Base-by-base conservation (phyloP, 2,113 vertebrate species). In the Apteryx mantelli region DNA sequence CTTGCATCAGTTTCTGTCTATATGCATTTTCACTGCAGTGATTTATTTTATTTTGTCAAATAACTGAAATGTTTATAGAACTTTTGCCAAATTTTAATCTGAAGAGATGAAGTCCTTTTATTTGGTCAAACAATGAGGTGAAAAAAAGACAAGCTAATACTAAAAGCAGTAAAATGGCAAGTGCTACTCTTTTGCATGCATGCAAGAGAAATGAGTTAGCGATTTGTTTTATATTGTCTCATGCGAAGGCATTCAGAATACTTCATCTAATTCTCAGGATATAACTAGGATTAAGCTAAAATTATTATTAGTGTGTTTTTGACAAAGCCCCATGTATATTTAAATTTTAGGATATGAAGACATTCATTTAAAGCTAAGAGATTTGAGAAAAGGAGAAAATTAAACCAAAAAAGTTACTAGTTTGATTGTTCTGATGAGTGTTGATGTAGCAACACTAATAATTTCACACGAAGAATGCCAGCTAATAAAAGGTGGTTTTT, bases 221-320 rank as follows among this genome's bases (percentile, higher is more conserved):
- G 21, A 30, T 76, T 87, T 79, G 5, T 3, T 84, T 71, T 79
- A 2, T 86, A 13, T 81, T 0, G 0, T 82, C 11, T 93, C 8
- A 5, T 85, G 52, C 55, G n/a, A 52, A 61, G 10, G 3, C 28
- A 38, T 81, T 84, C 70, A 83, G 46, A 81, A 36, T 40, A 36
- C 3, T 58, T 84, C 3, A 48, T 87, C 7, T 36, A 32, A 34
- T 52, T 65, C 2, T 2, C 11, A 60, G 25, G 24, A 46, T 19
- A 3, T 58, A 61, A 50, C 24, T 65, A 0, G 0, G 61, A 20
- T 70, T 17, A 82, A 76, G 11, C 7, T 60, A n/a, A 25, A 28
- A 53, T 28, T 55, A 28, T 55, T 55, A 55, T 55, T 53, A 53
- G 36, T 38, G 36, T 38, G 36, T 44, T 44, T 44, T 89, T 84